Evolutionary conservation across 2,888 invertebrate genomes (phyloP), one percentile per base, ranked within the genome.

Genomic region (Zonitis immaculata): DNA sequence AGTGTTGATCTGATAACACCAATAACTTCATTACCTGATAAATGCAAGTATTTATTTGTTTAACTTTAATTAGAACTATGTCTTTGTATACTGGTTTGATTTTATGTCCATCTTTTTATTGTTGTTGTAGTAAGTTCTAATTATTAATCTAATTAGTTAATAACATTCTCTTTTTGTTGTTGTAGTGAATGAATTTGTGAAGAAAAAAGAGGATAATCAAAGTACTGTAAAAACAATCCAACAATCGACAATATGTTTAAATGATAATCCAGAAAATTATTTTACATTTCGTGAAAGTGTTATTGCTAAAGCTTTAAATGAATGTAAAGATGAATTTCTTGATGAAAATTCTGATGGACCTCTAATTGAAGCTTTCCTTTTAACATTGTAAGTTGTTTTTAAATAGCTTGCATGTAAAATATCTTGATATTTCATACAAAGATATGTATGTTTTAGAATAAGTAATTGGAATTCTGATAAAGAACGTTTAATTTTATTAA

Each of bases 391-490:
- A 25, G n/a, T n/a, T n/a, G n/a, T 30, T 11, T 5, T 26, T 26
- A 2, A 26, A 26, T 60, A n/a, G n/a, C n/a, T n/a, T n/a, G n/a
- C n/a, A n/a, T n/a, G n/a, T n/a, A n/a, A n/a, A n/a, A n/a, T n/a
- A n/a, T n/a, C n/a, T n/a, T n/a, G n/a, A n/a, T n/a, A n/a, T n/a
- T n/a, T n/a, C n/a, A n/a, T n/a, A n/a, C n/a, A n/a, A n/a, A n/a
- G n/a, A n/a, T n/a, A n/a, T n/a, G n/a, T n/a, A n/a, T n/a, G n/a
- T 75, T 80, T 14, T 73, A 92, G 92, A 73, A 91, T 93, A 66
- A 91, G 89, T 65, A 79, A 90, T 57, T 93, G 92, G 92, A 91
- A 92, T 69, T 85, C 87, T 67, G 91, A 93, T 70, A 86, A 88
- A 66, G 93, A 93, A 74, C 80, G 90, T 46, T 80, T 93, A 32